Base-by-base conservation (phyloP, 1,140 invertebrate genomes). In the Aphidius ervi region DNA sequence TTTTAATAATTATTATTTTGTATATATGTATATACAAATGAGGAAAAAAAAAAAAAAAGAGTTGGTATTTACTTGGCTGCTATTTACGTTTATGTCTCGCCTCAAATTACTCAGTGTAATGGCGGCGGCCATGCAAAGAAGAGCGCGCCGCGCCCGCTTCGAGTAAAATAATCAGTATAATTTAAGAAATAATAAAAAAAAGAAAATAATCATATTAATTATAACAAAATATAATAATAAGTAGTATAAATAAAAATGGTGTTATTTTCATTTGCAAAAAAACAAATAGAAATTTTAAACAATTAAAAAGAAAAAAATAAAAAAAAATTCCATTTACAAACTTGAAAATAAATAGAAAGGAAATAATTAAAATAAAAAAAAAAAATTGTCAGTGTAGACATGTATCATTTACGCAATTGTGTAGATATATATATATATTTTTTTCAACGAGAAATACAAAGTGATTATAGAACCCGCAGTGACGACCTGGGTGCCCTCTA, bases 401-500 rank as follows among this genome's bases (percentile, higher is more conserved):
- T 16, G 16, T 16, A 16, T 16, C 16, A 16, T 16, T 16, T 16
- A 16, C 16, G 16, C 16, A 16, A 16, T 16, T 16, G 16, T 16
- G 16, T 16, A 16, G 16, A 16, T 16, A 16, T 16, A 16, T 16
- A 16, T 16, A 16, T 16, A 16, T 16, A 16, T 16, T 16, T 16
- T 16, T 16, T 16, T 16, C 16, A 16, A 16, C 16, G 16, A 16
- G 16, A 16, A 16, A 16, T 31, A 39, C 5, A 40, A 23, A 56
- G 46, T 46, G 46, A 61, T 49, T 56, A 61, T 56, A 64, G 54
- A 61, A 56, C 47, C 58, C 54, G 37, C 23, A 39, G 47, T 49
- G 52, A 67, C 69, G 69, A 68, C 62, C 70, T 63, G 60, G 70
- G 71, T 74, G 69, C 70, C 69, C 74, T 76, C 74, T 76, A 76